Evolutionary conservation across 2,797 vertebrate species (phyloP).

Genomic region (Adrianichthys oophorus): DNA sequence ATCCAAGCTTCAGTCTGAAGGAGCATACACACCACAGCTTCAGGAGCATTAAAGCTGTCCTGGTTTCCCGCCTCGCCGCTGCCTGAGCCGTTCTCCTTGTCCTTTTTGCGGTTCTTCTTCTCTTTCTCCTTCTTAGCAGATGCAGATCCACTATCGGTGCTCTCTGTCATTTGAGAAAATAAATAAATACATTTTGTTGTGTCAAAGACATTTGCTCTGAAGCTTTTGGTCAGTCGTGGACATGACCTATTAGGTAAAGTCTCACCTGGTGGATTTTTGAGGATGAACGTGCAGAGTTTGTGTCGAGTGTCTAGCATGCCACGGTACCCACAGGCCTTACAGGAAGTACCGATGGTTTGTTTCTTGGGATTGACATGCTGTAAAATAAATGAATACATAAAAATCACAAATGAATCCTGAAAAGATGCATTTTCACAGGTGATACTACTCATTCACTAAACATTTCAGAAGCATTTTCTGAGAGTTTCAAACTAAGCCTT

Average conservation of each 20-base stretch:
- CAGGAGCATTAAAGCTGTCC: slow-evolving; percentile 88
- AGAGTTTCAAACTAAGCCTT: too few relatives aligned
- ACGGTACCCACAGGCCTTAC: slow-evolving; percentile 98
- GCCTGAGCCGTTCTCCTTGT: slow-evolving; percentile 96
- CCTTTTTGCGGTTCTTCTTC: slow-evolving; percentile 97
- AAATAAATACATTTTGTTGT: background rate
- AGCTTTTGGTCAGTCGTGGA: too few relatives aligned
- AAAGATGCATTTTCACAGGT: too few relatives aligned
- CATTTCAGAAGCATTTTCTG: too few relatives aligned
- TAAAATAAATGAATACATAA: background rate
- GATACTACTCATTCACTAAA: too few relatives aligned
- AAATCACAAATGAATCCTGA: background rate
- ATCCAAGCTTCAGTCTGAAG: background rate
- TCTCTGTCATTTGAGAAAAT: slow-evolving; percentile 74
- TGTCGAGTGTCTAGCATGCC: slow-evolving; percentile 99
- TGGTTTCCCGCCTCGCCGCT: slow-evolving; percentile 80
- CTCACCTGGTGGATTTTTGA: slow-evolving; percentile 99
- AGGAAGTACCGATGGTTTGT: slow-evolving; percentile 98
- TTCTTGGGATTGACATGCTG: slow-evolving; percentile 99
- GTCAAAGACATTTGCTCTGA: too few relatives aligned
- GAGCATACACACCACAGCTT: slow-evolving; percentile 82
- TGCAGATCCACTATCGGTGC: slow-evolving; percentile 86
- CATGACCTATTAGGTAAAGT: too few relatives aligned
- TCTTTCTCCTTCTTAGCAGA: slow-evolving; percentile 97
- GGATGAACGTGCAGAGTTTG: slow-evolving; percentile 99